A percentile compares a stretch with the other conserved stretches of the same genome.
Evolutionary conservation across 2,113 vertebrate species (phyloP).

Genomic region (Gymnobelideus leadbeateri): DNA sequence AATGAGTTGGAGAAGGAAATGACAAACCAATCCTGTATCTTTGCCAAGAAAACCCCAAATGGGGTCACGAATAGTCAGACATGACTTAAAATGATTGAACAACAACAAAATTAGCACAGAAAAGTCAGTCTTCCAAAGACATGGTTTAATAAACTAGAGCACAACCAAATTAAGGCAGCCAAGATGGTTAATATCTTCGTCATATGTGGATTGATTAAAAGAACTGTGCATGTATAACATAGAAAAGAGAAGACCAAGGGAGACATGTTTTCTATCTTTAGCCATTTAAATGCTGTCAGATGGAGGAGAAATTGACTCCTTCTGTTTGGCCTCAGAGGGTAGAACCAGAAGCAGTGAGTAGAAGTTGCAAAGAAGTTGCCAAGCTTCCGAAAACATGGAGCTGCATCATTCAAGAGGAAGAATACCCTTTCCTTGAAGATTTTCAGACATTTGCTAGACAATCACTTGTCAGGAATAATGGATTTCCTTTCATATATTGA

Average conservation of each 20-base stretch:
- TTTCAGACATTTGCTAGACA: background rate
- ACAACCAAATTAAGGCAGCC: background rate
- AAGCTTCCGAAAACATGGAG: background rate
- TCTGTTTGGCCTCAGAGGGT: background rate
- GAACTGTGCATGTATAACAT: background rate
- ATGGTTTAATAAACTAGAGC: background rate
- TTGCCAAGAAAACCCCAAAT: background rate
- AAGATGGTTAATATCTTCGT: background rate
- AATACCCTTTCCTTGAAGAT: background rate
- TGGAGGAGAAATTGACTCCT: background rate
- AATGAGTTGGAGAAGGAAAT: background rate
- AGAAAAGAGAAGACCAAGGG: background rate
- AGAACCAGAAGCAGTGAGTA: background rate
- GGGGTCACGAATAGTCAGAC: background rate
- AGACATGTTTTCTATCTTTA: background rate
- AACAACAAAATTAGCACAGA: background rate
- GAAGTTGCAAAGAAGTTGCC: background rate
- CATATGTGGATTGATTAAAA: background rate
- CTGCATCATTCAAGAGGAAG: background rate
- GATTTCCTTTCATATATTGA: no score
- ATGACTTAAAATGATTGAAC: background rate
- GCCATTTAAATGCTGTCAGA: background rate
- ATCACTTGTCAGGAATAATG: background rate
- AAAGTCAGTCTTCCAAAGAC: background rate
- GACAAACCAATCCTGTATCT: background rate